Conservation (phyloP, 2,797 vertebrate genomes). For the Mormyrus hasselquistii region DNA sequence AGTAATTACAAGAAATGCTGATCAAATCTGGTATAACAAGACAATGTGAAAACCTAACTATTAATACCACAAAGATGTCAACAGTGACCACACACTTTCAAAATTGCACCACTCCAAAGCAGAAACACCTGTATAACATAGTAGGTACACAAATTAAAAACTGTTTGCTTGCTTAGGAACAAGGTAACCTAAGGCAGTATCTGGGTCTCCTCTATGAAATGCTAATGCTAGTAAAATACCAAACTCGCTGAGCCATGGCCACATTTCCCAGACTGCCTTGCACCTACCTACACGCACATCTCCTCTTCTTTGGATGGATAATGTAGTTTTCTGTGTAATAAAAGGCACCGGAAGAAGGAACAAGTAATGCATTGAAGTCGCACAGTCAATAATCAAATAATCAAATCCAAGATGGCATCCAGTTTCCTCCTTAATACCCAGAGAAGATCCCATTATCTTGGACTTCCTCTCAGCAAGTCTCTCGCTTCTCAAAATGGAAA, state of each 20-base stretch:
- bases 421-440: slow-evolving; percentile 9
- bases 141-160: not conserved
- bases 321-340: not conserved
- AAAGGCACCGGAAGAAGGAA: not conserved
- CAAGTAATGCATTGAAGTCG: not conserved
- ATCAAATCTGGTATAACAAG: not conserved
- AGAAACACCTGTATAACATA: not conserved
- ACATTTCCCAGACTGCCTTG: not conserved
- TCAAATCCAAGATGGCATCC: slow-evolving; percentile 12
- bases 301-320: not conserved
- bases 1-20: not conserved
- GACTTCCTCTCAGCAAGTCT: not conserved
- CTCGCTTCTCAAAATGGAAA: slow-evolving; percentile 13
- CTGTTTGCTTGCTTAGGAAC: not conserved
- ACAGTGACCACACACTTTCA: not conserved
- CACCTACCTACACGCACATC: not conserved
- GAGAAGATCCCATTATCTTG: not conserved
- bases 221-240: not conserved
- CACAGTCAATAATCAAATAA: slow-evolving; percentile 3
- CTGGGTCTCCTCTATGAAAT: not conserved
- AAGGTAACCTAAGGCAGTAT: not conserved
- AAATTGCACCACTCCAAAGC: not conserved
- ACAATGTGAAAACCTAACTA: not conserved
- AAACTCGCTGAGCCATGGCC: not conserved
- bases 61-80: not conserved